Evolutionary conservation across 1,140 invertebrate species (phyloP).

Genomic region (Drosophila azteca): DNA sequence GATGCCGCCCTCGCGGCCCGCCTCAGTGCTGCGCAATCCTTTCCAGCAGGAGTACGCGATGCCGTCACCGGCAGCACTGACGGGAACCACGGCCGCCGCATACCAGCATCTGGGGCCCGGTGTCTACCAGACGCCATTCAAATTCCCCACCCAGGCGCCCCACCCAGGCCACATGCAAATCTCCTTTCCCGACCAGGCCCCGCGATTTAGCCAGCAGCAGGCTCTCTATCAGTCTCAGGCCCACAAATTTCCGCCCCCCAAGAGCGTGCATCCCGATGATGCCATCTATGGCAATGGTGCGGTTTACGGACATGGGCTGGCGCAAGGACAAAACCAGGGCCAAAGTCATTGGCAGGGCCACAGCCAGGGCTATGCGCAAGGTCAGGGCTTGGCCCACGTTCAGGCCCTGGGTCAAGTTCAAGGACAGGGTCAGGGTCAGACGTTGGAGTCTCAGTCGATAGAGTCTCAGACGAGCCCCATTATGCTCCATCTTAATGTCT

Average conservation of each 20-base stretch:
- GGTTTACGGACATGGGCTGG: no score
- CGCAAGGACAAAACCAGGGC: no score
- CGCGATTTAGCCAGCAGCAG: constrained; percentile 61
- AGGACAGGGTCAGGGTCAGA: constrained; percentile 3
- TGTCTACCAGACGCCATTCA: constrained; percentile 61
- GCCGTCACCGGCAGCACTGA: constrained; percentile 48
- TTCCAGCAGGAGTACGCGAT: constrained; percentile 63
- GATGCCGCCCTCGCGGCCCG: constrained; percentile 64
- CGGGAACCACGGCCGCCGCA: constrained; percentile 31
- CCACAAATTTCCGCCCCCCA: constrained; percentile 49
- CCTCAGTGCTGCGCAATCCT: constrained; percentile 68
- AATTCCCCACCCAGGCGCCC: constrained; percentile 63
- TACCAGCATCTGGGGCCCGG: constrained; percentile 34
- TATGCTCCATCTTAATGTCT: constrained; percentile 75
- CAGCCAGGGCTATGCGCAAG: no score
- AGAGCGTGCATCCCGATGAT: constrained; percentile 36
- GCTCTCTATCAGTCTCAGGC: constrained; percentile 49
- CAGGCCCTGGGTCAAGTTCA: constrained; percentile 13
- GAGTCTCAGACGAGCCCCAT: constrained; percentile 65
- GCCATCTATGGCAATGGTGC: constrained; percentile 34
- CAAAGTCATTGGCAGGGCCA: no score
- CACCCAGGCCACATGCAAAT: constrained; percentile 38
- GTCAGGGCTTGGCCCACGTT: no score
- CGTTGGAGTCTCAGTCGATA: constrained; percentile 41
- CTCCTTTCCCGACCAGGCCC: constrained; percentile 65